Conservation (phyloP, 1,140 invertebrate species). For the Acromyrmex heyeri region DNA sequence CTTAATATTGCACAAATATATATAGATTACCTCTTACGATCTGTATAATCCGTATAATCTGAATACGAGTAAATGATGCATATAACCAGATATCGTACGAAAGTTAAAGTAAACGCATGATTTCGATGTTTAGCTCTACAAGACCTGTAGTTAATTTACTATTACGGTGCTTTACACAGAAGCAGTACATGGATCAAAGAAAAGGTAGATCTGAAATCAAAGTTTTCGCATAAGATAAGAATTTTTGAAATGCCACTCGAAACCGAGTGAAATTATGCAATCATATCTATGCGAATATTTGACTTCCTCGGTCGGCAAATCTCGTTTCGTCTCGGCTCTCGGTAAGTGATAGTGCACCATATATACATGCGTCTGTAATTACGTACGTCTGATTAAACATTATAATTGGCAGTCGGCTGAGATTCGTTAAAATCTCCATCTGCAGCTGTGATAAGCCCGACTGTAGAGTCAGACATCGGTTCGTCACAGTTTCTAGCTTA, state of each 20-base stretch:
- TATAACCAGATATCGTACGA: background rate
- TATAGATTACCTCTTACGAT: slow-evolving; percentile 14
- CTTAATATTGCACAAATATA: background rate
- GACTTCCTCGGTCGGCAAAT: slow-evolving; percentile 59
- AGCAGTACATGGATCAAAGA: background rate
- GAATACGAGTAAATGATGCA: background rate
- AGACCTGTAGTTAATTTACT: slow-evolving; percentile 39
- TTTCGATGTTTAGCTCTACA: background rate
- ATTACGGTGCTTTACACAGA: slow-evolving; percentile 36
- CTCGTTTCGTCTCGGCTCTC: slow-evolving; percentile 41
- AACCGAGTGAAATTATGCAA: slow-evolving; percentile 60
- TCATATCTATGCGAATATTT: slow-evolving; percentile 69
- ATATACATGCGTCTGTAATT: slow-evolving; percentile 66
- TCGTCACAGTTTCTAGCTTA: background rate
- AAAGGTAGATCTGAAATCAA: slow-evolving; percentile 16
- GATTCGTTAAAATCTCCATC: slow-evolving; percentile 61
- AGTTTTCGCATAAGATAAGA: slow-evolving; percentile 33
- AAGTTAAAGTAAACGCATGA: slow-evolving; percentile 24
- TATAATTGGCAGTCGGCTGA: slow-evolving; percentile 72
- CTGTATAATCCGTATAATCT: background rate
- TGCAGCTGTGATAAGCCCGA: slow-evolving; percentile 5
- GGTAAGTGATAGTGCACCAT: slow-evolving; percentile 8
- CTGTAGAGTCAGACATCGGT: background rate
- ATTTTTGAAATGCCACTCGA: slow-evolving; percentile 37
- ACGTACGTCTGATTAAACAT: slow-evolving; percentile 74